These are phyloP conservation scores for Carduelis carduelis DNA, from an alignment of 2,797 vertebrate genomes.

Conservation along the genomic window DNA sequence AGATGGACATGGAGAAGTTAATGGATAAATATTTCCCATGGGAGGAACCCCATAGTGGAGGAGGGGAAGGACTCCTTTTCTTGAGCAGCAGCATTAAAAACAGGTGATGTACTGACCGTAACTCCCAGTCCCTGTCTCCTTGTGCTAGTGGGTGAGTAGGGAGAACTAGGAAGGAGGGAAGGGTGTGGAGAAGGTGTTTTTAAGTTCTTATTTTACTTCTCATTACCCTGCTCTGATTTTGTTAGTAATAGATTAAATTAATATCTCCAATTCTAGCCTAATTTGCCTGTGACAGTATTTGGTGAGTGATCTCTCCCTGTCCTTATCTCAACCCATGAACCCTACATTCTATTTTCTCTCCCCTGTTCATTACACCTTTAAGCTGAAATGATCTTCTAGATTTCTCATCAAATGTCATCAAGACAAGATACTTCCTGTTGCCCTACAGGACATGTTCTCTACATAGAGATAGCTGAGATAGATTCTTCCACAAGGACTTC, in stretches of 20 bases:
- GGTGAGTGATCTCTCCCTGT: neutral
- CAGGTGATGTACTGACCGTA: neutral
- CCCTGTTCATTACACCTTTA: neutral
- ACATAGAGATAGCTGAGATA: neutral
- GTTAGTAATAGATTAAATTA: neutral
- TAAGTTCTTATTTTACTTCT: neutral
- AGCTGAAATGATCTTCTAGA: constrained; percentile 16
- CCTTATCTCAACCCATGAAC: neutral
- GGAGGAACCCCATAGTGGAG: neutral
- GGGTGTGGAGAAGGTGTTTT: neutral
- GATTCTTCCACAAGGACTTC: constrained; percentile 60
- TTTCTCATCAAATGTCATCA: constrained; percentile 11
- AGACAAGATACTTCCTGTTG: constrained; percentile 65
- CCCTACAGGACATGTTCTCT: neutral
- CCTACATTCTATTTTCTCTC: neutral
- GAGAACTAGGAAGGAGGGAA: neutral
- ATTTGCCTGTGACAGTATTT: neutral
- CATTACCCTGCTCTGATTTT: neutral
- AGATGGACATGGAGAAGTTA: neutral
- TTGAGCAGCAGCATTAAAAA: neutral
- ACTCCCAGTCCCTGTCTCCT: neutral
- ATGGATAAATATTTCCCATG: neutral
- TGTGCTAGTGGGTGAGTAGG: neutral
- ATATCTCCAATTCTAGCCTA: neutral
- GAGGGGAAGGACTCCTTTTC: neutral